Base-by-base conservation (phyloP, 64 coral and sea anemone species). In the Dendrophyllia cribrosa region DNA sequence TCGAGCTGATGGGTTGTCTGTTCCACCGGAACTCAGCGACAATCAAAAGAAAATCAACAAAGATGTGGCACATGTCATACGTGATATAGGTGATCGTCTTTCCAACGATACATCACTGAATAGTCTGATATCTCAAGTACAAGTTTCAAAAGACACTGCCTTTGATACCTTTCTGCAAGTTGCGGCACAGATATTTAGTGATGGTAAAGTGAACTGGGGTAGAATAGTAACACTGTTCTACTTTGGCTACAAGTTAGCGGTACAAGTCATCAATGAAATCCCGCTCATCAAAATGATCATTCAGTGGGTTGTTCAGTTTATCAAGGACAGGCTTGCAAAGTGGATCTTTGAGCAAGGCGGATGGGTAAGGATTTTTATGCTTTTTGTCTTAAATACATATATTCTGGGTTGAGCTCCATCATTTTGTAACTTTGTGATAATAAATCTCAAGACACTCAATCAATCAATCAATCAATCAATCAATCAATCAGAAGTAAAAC, bases 291-390 rank as follows among this genome's bases (percentile, higher is more conserved):
- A 94, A 69, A 96, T 99, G 90, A 96, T 99, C 4, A 82, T 99
- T 78, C 76, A 96, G 19, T 99, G 97, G 97, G 46, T 99, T 0
- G 91, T 93, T 4, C 88, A 96, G 24, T 99, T 99, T 46, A 90
- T 99, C 53, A 99, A 94, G 48, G 97, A 99, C 47, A 64, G 78
- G 15, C 71, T 99, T 2, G 97, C 92, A 17, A 91, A 99, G n/a
- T 99, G 97, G 97, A 99, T 99, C 50, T 88, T 89, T 65, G 83
- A 96, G 44, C 94, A 99, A 88, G 97, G 94, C 1, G 97, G 97
- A 43, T 99, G 97, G 97, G 97, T 99, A 87, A 96, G 97, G 76
- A 62, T 88, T 75, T 16, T 70, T 5, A 20, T 55, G 3, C 24
- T 69, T 69, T 69, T 34, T 34, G 34, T 34, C 34, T 34, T 34